Percentiles rank a stretch among this genome's conserved stretches.
phyloP scores from a whole-genome alignment of 2,113 vertebrate species.

The Ondatra zibethicus region DNA sequence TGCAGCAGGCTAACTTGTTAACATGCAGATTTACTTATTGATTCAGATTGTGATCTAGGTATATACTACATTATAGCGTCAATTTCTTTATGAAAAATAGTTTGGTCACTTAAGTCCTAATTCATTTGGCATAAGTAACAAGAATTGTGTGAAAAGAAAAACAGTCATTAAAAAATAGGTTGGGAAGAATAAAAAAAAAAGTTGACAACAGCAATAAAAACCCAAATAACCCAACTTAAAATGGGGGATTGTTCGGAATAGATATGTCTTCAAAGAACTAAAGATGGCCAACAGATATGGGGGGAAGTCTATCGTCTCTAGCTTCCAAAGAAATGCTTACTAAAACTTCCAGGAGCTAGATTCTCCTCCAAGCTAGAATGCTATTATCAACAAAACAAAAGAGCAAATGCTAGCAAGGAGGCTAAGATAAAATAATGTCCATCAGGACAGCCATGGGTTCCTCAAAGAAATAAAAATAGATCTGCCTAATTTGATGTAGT shows the following conservation, averaged over 20 bases:
- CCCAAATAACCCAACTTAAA: background rate
- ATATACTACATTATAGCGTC: background rate
- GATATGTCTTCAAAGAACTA: background rate
- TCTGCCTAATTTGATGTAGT: background rate
- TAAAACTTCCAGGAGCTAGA: background rate
- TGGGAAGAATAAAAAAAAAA: background rate
- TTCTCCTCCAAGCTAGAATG: background rate
- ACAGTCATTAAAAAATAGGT: background rate
- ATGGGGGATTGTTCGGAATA: background rate
- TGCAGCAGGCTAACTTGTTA: background rate
- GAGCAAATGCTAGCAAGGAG: background rate
- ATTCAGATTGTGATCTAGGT: slow-evolving; percentile 1
- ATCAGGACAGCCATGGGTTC: background rate
- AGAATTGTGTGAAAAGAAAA: slow-evolving; percentile 14
- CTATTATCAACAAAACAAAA: background rate
- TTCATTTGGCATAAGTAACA: background rate
- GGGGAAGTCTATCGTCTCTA: background rate
- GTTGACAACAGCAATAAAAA: background rate
- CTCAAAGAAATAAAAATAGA: background rate
- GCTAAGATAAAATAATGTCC: background rate
- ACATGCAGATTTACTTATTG: background rate
- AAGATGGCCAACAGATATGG: background rate
- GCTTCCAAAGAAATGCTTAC: background rate
- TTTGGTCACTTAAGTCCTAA: slow-evolving; percentile 11
- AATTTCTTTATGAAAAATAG: slow-evolving; percentile 19